These are phyloP conservation scores for Graphium colonna DNA, from an alignment of 2,888 invertebrate genomes.

Conservation along the genomic window DNA sequence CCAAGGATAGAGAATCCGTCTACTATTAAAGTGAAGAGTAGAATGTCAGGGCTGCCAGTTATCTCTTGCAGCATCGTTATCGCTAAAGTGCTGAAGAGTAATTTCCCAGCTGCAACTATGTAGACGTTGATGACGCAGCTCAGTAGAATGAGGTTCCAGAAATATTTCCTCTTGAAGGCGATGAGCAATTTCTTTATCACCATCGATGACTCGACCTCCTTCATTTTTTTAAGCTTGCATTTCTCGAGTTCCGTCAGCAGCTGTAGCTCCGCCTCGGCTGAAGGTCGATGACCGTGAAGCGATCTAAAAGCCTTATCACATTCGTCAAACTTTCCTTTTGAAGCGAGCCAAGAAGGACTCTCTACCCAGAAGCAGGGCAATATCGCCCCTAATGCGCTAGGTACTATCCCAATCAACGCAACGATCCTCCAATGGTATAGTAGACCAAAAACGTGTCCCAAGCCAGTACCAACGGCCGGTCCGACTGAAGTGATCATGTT, in stretches of 20 bases:
- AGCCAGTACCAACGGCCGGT: conserved; percentile 25
- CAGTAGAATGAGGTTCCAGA: conserved; percentile 28
- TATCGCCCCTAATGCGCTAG: conserved; percentile 26
- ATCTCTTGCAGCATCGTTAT: conserved; percentile 31
- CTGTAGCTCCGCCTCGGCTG: conserved; percentile 27
- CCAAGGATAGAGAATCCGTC: conserved; percentile 29
- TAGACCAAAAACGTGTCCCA: conserved; percentile 31
- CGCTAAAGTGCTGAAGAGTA: conserved; percentile 28
- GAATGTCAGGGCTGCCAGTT: conserved; percentile 28
- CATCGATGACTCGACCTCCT: neutral
- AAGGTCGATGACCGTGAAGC: conserved; percentile 25
- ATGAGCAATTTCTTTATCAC: conserved; percentile 15
- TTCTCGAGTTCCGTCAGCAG: conserved; percentile 26
- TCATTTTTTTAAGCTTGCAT: conserved; percentile 11
- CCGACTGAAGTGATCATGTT: conserved; percentile 27
- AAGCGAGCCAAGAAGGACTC: conserved; percentile 38
- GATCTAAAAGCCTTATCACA: conserved; percentile 30
- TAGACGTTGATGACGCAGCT: conserved; percentile 26
- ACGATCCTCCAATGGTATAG: conserved; percentile 33
- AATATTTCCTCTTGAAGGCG: conserved; percentile 25
- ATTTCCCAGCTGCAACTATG: conserved; percentile 25
- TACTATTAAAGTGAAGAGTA: conserved; percentile 29
- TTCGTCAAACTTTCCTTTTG: conserved; percentile 35
- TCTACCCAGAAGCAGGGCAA: conserved; percentile 35
- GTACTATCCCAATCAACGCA: conserved; percentile 30